phyloP scores from a whole-genome alignment of 37 sponge, comb jelly and placozoan genomes.

The Agelas oroides region DNA sequence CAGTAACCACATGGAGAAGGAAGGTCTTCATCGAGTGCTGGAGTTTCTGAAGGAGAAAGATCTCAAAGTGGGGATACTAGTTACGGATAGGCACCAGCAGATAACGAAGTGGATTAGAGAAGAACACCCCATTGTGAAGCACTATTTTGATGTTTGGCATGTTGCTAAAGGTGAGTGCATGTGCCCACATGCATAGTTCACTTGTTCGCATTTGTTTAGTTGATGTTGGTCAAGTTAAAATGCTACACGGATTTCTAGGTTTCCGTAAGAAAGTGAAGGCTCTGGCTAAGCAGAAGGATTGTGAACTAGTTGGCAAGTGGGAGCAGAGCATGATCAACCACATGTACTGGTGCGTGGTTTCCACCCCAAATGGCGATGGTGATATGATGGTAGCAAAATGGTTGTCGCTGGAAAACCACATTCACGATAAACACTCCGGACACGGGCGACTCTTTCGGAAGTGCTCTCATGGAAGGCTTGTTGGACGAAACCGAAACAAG shows the following conservation, averaged over 20 bases:
- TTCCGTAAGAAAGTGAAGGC: too few species aligned
- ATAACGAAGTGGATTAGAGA: conserved; percentile 52
- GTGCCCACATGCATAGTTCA: background rate
- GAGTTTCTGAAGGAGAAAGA: conserved; percentile 17
- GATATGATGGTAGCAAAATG: conserved; percentile 52
- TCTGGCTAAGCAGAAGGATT: too few species aligned
- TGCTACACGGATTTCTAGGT: too few species aligned
- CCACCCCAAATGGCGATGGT: conserved; percentile 41
- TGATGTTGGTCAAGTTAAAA: conserved; percentile 17
- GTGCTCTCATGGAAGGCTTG: background rate
- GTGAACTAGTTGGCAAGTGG: too few species aligned
- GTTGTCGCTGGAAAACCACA: conserved; percentile 66
- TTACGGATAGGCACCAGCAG: conserved; percentile 65
- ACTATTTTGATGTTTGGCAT: conserved; percentile 73
- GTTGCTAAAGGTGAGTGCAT: conserved; percentile 63
- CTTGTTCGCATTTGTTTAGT: background rate
- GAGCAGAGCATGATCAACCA: conserved; percentile 62
- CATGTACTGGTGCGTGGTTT: conserved; percentile 60
- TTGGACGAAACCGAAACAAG: conserved; percentile 12
- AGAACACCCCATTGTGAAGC: conserved; percentile 15
- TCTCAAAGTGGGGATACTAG: conserved; percentile 2
- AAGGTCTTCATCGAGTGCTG: conserved; percentile 40
- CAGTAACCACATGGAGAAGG: conserved; percentile 68
- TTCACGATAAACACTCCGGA: conserved; percentile 55
- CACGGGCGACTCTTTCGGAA: background rate